These are phyloP conservation scores for Ciconia nigra DNA, from an alignment of 2,797 vertebrate genomes.

Conservation along the genomic window DNA sequence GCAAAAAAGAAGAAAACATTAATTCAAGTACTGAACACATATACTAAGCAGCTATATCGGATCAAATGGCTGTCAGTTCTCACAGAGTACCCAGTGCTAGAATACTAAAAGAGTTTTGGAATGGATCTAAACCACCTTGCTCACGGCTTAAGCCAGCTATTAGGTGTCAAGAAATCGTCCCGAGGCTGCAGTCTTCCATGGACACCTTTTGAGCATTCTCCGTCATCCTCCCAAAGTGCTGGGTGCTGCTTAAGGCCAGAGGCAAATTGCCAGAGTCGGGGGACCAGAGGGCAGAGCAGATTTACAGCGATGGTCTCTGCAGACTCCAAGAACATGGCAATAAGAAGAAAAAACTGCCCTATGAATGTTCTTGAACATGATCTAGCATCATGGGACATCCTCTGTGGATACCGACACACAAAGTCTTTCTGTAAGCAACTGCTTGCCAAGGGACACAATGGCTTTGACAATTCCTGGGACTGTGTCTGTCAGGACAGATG, in stretches of 20 bases:
- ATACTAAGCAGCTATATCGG: not conserved
- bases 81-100: not conserved
- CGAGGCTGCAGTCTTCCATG: not conserved
- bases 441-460: not conserved
- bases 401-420: accelerated
- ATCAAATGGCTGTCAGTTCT: not conserved
- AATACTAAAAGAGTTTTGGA: not conserved
- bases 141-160: not conserved
- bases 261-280: not conserved
- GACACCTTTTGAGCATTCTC: not conserved
- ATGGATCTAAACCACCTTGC: not conserved
- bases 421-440: not conserved
- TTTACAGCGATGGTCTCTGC: accelerated
- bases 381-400: not conserved
- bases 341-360: not conserved
- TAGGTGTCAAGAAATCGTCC: not conserved
- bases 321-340: accelerated
- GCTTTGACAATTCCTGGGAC: not conserved
- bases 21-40: not conserved
- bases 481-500: not conserved
- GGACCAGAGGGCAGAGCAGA: not conserved
- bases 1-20: conserved; percentile 9
- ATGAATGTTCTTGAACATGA: not conserved
- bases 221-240: not conserved
- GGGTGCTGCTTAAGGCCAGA: not conserved